Evolutionary conservation across 92 coral and sea anemone genomes (phyloP).

Genomic region (Pocillopora grandis): DNA sequence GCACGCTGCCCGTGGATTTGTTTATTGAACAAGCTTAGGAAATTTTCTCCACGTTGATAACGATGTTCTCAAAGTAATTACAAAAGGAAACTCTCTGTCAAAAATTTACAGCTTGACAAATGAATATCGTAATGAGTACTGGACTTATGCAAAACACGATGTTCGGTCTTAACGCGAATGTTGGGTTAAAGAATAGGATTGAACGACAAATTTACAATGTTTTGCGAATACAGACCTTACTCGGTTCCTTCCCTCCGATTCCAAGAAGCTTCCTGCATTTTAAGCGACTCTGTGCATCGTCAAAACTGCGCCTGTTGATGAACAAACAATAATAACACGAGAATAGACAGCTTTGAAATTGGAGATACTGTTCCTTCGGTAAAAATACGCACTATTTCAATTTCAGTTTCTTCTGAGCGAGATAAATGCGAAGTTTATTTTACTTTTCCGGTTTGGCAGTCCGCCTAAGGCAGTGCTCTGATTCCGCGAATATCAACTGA

Average conservation of each 20-base stretch:
- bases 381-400: conserved; percentile 8
- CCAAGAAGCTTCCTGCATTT: conserved; percentile 97
- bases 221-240: conserved; percentile 65
- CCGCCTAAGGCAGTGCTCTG: no score
- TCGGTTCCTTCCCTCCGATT: conserved; percentile 94
- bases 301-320: conserved; percentile 86
- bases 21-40: not conserved
- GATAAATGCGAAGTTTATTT: not conserved
- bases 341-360: conserved; percentile 28
- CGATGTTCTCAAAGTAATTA: conserved; percentile 21
- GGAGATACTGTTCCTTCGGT: conserved; percentile 14
- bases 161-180: not conserved
- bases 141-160: conserved; percentile 9
- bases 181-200: not conserved
- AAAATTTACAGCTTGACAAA: conserved; percentile 30
- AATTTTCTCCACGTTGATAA: not conserved
- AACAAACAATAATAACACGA: conserved; percentile 38
- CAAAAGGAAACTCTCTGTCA: conserved; percentile 41
- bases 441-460: no score
- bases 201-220: not conserved
- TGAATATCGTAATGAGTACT: conserved; percentile 27
- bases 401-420: conserved; percentile 10
- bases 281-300: conserved; percentile 97
- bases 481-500: no score
- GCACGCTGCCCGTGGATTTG: no score